phyloP scores from a whole-genome alignment of 1,140 invertebrate genomes.

The Drosophila seguyi region DNA sequence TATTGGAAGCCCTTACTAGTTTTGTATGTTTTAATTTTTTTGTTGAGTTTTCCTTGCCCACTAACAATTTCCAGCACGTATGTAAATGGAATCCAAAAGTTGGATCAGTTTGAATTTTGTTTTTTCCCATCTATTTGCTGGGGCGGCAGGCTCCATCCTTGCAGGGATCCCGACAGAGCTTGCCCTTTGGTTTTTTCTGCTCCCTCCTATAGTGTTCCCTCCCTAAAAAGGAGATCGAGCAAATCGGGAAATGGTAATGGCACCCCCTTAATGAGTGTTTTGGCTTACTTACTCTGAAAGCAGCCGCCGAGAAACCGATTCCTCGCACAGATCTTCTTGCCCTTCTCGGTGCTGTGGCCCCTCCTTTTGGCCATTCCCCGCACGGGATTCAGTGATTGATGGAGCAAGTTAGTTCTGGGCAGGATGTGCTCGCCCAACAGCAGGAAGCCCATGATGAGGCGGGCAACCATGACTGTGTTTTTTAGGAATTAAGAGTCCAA shows the following conservation, averaged over 20 bases:
- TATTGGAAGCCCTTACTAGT: neutral
- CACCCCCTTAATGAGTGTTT: neutral
- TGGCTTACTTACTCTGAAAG: constrained; percentile 36
- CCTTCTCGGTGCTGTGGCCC: constrained; percentile 9
- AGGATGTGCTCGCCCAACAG: constrained; percentile 10
- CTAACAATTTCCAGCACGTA: neutral
- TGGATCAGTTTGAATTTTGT: neutral
- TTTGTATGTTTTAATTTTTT: neutral
- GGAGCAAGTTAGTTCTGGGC: neutral
- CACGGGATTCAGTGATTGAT: constrained; percentile 5
- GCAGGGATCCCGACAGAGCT: constrained; percentile 31
- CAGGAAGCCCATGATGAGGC: constrained; percentile 10
- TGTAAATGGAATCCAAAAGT: neutral
- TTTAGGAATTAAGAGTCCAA: neutral
- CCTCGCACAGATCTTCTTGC: constrained; percentile 8
- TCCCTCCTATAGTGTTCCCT: constrained; percentile 6
- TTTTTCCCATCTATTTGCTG: constrained; percentile 9
- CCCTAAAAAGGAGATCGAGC: neutral
- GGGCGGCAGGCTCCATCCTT: constrained; percentile 38
- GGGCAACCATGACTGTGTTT: constrained; percentile 5
- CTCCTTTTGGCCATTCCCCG: constrained; percentile 31
- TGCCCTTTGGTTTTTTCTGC: constrained; percentile 10
- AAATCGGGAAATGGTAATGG: neutral
- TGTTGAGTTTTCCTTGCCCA: too few species aligned
- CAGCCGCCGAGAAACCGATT: constrained; percentile 41